phyloP scores from a whole-genome alignment of 2,888 invertebrate species.

The Standfussiana lucernea region DNA sequence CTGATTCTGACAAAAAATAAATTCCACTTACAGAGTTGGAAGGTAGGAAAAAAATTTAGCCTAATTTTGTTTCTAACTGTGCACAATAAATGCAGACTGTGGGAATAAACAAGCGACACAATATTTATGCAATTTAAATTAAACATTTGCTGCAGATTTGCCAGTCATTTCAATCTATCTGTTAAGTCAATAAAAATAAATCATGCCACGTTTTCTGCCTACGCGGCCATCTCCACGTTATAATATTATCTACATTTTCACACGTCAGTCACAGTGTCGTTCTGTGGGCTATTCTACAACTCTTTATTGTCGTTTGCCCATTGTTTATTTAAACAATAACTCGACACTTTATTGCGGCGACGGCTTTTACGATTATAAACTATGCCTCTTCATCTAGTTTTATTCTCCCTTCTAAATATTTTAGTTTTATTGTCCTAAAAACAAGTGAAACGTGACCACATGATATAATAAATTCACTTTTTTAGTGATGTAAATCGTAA shows the following conservation, averaged over 20 bases:
- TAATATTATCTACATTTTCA: conserved; percentile 79
- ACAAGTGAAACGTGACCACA: conserved; percentile 76
- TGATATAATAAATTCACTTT: conserved; percentile 77
- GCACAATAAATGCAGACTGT: background rate
- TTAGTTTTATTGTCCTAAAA: conserved; percentile 76
- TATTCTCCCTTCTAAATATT: conserved; percentile 72
- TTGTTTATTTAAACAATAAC: conserved; percentile 90
- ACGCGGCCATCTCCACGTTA: conserved; percentile 54
- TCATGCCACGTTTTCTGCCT: conserved; percentile 42
- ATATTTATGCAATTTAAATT: background rate
- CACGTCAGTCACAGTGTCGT: conserved; percentile 82
- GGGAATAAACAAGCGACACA: background rate
- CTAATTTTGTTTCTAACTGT: background rate
- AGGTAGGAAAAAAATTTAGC: background rate
- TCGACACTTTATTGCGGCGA: conserved; percentile 84
- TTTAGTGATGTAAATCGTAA: conserved; percentile 73
- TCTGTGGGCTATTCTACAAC: conserved; percentile 82
- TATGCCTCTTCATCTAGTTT: conserved; percentile 72
- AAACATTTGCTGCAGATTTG: background rate
- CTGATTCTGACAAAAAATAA: too few relatives aligned
- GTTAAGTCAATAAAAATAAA: background rate
- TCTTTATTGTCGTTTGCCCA: conserved; percentile 83
- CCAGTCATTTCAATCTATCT: background rate
- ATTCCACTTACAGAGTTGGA: background rate
- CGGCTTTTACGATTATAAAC: conserved; percentile 87